These are phyloP conservation scores for Lepidocyrtoides sp. DNA, from an alignment of 2,888 invertebrate genomes.

Conservation along the genomic window DNA sequence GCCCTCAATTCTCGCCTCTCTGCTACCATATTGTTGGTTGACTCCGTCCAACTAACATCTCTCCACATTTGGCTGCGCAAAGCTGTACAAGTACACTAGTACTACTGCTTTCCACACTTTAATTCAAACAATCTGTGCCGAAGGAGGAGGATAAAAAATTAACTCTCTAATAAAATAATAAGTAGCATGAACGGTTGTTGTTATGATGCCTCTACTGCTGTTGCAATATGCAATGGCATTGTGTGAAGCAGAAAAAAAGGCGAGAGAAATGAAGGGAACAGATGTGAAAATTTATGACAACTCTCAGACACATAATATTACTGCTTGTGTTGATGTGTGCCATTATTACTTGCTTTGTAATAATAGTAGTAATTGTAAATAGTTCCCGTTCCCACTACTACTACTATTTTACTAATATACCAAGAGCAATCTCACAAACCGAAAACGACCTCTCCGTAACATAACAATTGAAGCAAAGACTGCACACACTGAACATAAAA, in stretches of 20 bases:
- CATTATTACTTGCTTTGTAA: conserved; percentile 34
- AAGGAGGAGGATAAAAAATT: conserved; percentile 67
- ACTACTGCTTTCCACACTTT: conserved; percentile 54
- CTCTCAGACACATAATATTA: conserved; percentile 51
- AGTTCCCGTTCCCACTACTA: too few species aligned
- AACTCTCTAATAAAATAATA: conserved; percentile 77
- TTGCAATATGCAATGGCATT: background rate
- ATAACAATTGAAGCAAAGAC: conserved; percentile 13
- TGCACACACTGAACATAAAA: background rate
- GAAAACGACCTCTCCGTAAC: conserved; percentile 38
- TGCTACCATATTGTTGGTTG: background rate
- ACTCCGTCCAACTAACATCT: background rate
- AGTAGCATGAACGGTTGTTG: conserved; percentile 48
- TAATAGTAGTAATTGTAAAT: background rate
- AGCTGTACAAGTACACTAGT: conserved; percentile 18
- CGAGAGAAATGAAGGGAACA: conserved; percentile 75
- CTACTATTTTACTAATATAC: conserved; percentile 19
- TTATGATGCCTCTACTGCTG: background rate
- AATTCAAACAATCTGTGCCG: conserved; percentile 76
- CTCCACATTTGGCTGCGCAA: background rate
- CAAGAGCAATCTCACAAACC: conserved; percentile 20
- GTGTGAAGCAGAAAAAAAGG: conserved; percentile 62
- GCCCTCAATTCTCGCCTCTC: background rate
- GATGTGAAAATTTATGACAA: conserved; percentile 82
- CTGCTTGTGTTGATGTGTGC: conserved; percentile 53